Evolutionary conservation across 2,797 vertebrate genomes (phyloP).

Genomic region (Lycodopsis pacificus): DNA sequence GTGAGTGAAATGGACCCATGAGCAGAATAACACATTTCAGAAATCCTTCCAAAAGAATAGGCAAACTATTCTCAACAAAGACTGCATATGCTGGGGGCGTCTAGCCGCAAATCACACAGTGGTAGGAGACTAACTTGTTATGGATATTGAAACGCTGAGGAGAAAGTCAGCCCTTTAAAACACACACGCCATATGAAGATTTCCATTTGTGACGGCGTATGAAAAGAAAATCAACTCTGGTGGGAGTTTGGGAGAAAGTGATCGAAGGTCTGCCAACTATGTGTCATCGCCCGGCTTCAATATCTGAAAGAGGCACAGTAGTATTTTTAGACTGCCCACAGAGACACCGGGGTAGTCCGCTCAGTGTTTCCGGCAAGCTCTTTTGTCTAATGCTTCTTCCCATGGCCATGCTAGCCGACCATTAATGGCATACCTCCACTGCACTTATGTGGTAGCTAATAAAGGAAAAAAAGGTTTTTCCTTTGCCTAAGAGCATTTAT

Average conservation of each 20-base stretch:
- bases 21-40: conserved; percentile 15
- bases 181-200: conserved; percentile 46
- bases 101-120: conserved; percentile 2
- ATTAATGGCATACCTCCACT: conserved; percentile 70
- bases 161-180: conserved; percentile 31
- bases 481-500: not conserved
- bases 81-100: conserved; percentile 3
- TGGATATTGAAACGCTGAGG: not conserved
- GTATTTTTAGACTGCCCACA: conserved; percentile 78
- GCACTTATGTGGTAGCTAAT: conserved; percentile 20
- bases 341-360: conserved; percentile 65
- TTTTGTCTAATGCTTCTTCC: conserved; percentile 80
- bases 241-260: conserved; percentile 55
- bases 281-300: conserved; percentile 78
- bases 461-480: conserved; percentile 8
- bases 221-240: conserved; percentile 52
- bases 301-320: conserved; percentile 75
- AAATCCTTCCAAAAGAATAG: conserved; percentile 25
- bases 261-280: conserved; percentile 75
- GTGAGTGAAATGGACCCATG: conserved; percentile 35
- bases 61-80: not conserved
- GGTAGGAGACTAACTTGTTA: not conserved
- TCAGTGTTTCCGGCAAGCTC: conserved; percentile 69
- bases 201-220: conserved; percentile 61
- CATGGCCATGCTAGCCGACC: conserved; percentile 71